These are phyloP conservation scores for Neosilurus mollespiculum DNA, from an alignment of 2,797 vertebrate species.

Conservation along the genomic window DNA sequence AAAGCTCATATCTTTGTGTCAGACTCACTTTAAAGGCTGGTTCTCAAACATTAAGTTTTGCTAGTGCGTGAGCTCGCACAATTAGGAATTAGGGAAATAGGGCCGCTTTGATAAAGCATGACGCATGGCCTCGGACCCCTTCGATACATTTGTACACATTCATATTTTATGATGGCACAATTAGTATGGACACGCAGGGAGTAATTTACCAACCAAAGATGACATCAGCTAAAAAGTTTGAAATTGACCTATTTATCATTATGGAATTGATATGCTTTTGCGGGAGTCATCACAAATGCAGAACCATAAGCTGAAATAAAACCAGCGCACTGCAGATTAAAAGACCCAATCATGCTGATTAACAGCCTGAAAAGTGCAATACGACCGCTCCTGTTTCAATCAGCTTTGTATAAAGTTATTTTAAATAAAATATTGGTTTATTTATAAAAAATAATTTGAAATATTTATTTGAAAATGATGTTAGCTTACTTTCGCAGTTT, in stretches of 20 bases:
- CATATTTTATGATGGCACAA: slow-evolving; percentile 85
- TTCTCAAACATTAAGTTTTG: slow-evolving; percentile 69
- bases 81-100: slow-evolving; percentile 76
- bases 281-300: background rate
- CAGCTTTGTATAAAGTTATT: background rate
- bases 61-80: slow-evolving; percentile 61
- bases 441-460: no score
- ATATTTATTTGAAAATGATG: background rate
- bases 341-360: slow-evolving; percentile 24
- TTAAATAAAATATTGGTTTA: no score
- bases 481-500: background rate
- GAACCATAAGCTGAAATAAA: background rate
- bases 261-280: slow-evolving; percentile 30
- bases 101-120: slow-evolving; percentile 77
- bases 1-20: slow-evolving; percentile 70
- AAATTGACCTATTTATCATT: slow-evolving; percentile 73
- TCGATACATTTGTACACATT: slow-evolving; percentile 77
- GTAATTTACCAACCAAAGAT: slow-evolving; percentile 74
- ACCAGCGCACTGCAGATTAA: slow-evolving; percentile 14
- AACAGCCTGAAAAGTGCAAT: background rate
- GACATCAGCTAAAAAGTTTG: slow-evolving; percentile 70
- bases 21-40: slow-evolving; percentile 68
- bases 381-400: no score
- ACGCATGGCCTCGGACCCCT: slow-evolving; percentile 65
- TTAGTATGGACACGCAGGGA: slow-evolving; percentile 78